These are phyloP conservation scores for Cottoperca gobio DNA, from an alignment of 2,797 vertebrate genomes.

Conservation along the genomic window DNA sequence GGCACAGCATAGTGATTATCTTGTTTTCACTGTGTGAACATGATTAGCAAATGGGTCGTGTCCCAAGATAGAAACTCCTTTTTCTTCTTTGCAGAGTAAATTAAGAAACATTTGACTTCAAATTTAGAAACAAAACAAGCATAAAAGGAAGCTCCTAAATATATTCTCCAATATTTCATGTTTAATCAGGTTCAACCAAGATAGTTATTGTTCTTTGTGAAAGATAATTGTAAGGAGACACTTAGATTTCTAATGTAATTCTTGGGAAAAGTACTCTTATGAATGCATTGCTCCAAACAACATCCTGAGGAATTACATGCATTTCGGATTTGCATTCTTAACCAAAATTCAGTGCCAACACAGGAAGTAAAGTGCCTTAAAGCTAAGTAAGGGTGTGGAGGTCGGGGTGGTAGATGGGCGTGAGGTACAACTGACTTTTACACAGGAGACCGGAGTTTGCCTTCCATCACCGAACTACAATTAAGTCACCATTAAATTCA, in stretches of 20 bases:
- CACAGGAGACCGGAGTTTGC: not conserved
- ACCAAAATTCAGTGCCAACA: not conserved
- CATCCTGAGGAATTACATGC: not conserved
- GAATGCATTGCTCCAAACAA: not conserved
- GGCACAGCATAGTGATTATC: conserved; percentile 43
- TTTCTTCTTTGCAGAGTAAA: too few species aligned
- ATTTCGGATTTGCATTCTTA: conserved; percentile 1
- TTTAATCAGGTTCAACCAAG: not conserved
- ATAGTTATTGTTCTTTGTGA: conserved; percentile 1
- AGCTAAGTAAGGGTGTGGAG: not conserved
- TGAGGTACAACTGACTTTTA: too few species aligned
- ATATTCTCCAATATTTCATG: not conserved
- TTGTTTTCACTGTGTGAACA: conserved; percentile 61
- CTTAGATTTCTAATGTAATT: not conserved
- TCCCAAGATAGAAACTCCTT: not conserved
- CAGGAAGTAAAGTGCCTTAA: not conserved
- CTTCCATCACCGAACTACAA: not conserved
- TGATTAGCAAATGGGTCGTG: conserved; percentile 52
- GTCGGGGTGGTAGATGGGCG: not conserved
- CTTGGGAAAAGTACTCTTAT: not conserved
- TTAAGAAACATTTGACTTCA: too few species aligned
- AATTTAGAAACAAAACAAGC: too few species aligned
- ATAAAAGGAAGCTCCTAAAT: not conserved
- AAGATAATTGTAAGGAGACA: not conserved
- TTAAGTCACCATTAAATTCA: not conserved